Conservation (phyloP, 2,113 vertebrate species). For the Acanthochromis polyacanthus region DNA sequence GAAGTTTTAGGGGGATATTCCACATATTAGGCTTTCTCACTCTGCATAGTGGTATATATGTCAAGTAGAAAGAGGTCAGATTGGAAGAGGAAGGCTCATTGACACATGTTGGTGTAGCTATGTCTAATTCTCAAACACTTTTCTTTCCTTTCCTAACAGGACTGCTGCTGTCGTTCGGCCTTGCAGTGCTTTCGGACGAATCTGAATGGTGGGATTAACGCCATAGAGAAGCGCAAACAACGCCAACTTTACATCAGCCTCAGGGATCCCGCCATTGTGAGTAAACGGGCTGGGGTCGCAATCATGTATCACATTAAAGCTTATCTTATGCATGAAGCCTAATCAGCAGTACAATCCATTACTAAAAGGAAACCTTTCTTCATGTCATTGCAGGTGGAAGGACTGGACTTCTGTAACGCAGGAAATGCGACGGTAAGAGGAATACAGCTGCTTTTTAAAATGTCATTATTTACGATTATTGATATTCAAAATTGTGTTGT, state of each 20-base stretch:
- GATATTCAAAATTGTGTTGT: background rate
- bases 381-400: conserved; percentile 47
- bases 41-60: too few species aligned
- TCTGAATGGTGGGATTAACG: fast-evolving
- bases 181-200: conserved; percentile 64
- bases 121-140: background rate
- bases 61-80: too few species aligned
- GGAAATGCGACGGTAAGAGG: conserved; percentile 42
- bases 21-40: too few species aligned
- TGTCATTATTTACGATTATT: too few species aligned
- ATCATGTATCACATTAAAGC: background rate
- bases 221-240: fast-evolving
- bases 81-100: too few species aligned
- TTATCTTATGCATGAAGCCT: background rate
- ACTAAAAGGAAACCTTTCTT: background rate
- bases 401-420: conserved; percentile 35
- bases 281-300: conserved; percentile 11
- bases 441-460: too few species aligned
- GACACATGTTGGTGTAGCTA: too few species aligned
- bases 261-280: conserved; percentile 13
- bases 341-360: background rate
- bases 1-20: too few species aligned
- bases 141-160: conserved; percentile 45
- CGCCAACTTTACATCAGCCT: conserved; percentile 56
- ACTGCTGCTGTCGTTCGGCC: conserved; percentile 69